Percentiles rank a stretch among this genome's conserved stretches.
phyloP scores from a whole-genome alignment of 2,888 invertebrate species.

The Netelia melanura region DNA sequence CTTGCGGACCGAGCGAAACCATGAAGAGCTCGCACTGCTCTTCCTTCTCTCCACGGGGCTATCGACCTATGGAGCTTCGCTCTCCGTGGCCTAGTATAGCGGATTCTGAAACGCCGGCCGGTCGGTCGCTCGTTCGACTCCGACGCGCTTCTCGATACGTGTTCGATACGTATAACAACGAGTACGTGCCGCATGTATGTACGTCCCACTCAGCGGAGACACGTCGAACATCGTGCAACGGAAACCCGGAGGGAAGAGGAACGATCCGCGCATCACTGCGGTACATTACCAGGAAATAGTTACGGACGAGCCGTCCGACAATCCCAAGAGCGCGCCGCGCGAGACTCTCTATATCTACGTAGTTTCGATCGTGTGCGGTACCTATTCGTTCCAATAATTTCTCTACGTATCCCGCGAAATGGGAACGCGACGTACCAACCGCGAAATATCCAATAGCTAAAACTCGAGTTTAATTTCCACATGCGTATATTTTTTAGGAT shows the following conservation, averaged over 20 bases:
- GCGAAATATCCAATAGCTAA: too few relatives aligned
- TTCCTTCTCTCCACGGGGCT: conserved; percentile 43
- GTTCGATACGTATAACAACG: neutral
- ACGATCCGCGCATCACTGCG: conserved; percentile 9
- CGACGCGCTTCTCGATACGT: too few relatives aligned
- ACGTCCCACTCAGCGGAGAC: conserved; percentile 6
- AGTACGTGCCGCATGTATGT: too few relatives aligned
- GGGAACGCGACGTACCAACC: too few relatives aligned
- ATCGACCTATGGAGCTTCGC: conserved; percentile 60
- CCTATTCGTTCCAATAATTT: too few relatives aligned
- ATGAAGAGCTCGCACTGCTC: conserved; percentile 52
- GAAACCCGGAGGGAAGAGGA: conserved; percentile 41
- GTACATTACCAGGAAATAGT: conserved; percentile 69
- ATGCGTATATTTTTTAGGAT: neutral
- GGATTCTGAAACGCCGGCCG: conserved; percentile 66
- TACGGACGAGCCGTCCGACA: conserved; percentile 57
- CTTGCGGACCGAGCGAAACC: conserved; percentile 48
- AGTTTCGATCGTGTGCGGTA: too few relatives aligned
- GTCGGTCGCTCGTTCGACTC: neutral
- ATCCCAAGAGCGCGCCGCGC: conserved; percentile 24
- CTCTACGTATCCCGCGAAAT: too few relatives aligned
- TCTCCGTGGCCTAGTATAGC: conserved; percentile 57
- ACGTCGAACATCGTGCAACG: conserved; percentile 12
- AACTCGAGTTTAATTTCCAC: too few relatives aligned
- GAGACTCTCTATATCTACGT: neutral